phyloP scores from a whole-genome alignment of 2,113 vertebrate species.

The Cyprinus carpio region DNA sequence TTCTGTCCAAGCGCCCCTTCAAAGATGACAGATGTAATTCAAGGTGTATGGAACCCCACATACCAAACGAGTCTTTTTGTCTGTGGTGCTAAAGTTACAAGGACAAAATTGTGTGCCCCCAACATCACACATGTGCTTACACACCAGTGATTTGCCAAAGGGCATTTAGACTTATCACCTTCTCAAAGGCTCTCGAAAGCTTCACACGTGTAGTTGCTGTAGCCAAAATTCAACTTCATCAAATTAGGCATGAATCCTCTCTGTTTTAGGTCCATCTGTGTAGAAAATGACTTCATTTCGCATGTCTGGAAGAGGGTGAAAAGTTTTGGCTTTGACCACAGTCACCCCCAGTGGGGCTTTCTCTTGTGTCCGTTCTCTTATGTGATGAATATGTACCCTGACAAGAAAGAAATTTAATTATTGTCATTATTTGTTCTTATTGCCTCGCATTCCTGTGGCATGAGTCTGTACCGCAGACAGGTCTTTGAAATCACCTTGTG shows the following conservation, averaged over 20 bases:
- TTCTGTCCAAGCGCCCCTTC: slow-evolving; percentile 3
- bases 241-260: slow-evolving; percentile 11
- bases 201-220: slow-evolving; percentile 20
- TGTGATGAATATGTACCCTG: slow-evolving; percentile 46
- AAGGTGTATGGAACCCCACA: slow-evolving; percentile 33
- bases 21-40: slow-evolving; percentile 32
- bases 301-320: slow-evolving; percentile 48
- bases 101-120: slow-evolving; percentile 12
- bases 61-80: not conserved
- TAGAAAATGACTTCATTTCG: slow-evolving; percentile 54
- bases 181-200: slow-evolving; percentile 45
- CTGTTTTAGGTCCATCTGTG: slow-evolving; percentile 21
- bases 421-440: slow-evolving; percentile 38
- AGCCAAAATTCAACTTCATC: slow-evolving; percentile 24
- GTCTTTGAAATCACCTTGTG: slow-evolving; percentile 45
- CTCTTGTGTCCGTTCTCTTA: not conserved
- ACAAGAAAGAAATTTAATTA: slow-evolving; percentile 52
- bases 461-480: slow-evolving; percentile 41
- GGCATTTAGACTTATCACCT: slow-evolving; percentile 51
- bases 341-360: slow-evolving; percentile 44
- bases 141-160: slow-evolving; percentile 32
- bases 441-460: slow-evolving; percentile 49
- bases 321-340: slow-evolving; percentile 24
- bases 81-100: slow-evolving; percentile 21
- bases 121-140: slow-evolving; percentile 29